Percentiles rank a stretch among this genome's conserved stretches.
Conservation (phyloP, 2,888 invertebrate genomes). For the Zonitis immaculata region DNA sequence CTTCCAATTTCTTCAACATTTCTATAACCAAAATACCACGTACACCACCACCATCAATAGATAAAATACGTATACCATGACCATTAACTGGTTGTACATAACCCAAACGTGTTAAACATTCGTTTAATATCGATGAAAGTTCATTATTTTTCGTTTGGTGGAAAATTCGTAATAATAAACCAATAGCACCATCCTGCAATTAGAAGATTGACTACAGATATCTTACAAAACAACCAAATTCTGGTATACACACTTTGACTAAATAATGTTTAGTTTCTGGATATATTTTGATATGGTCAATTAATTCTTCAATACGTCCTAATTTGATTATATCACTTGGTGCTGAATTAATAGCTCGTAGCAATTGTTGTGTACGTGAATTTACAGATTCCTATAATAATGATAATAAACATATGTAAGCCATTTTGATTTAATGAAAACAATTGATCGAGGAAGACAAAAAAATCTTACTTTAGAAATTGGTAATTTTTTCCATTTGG, state of each 20-base stretch:
- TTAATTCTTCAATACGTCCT: constrained; percentile 64
- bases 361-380: constrained; percentile 62
- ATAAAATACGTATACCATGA: constrained; percentile 71
- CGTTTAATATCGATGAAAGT: constrained; percentile 41
- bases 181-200: constrained; percentile 61
- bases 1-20: constrained; percentile 73
- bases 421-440: not conserved
- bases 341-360: constrained; percentile 59
- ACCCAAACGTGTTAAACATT: constrained; percentile 67
- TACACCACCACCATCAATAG: constrained; percentile 89
- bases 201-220: too few species aligned
- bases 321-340: constrained; percentile 55
- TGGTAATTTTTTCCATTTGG: constrained; percentile 50
- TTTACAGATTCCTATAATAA: constrained; percentile 4
- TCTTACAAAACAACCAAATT: too few species aligned
- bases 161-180: constrained; percentile 58
- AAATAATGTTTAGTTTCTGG: constrained; percentile 70
- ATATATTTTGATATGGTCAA: constrained; percentile 67
- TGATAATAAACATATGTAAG: too few species aligned
- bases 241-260: constrained; percentile 62
- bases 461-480: constrained; percentile 34
- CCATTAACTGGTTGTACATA: constrained; percentile 63
- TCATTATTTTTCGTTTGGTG: constrained; percentile 43
- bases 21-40: constrained; percentile 83
- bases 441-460: not conserved